phyloP scores from a whole-genome alignment of 2,113 vertebrate species.

The Chaetodon trifascialis region DNA sequence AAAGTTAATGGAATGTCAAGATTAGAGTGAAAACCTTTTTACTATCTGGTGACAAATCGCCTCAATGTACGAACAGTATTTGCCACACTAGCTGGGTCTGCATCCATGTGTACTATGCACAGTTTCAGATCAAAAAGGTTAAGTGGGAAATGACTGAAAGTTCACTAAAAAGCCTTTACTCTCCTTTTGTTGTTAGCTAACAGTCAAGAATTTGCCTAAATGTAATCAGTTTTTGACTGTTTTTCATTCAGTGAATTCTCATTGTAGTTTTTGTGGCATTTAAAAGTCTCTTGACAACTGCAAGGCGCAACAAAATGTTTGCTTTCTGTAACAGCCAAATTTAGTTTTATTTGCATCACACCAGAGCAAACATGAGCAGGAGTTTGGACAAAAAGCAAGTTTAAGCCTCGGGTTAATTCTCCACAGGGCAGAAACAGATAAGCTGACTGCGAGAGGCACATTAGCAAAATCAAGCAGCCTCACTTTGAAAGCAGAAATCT shows the following conservation, averaged over 20 bases:
- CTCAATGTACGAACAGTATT: neutral
- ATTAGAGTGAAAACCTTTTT: neutral
- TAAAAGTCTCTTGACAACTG: neutral
- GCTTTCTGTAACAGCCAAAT: neutral
- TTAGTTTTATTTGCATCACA: neutral
- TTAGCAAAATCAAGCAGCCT: slow-evolving; percentile 32
- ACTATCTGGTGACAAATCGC: neutral
- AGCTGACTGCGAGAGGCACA: slow-evolving; percentile 34
- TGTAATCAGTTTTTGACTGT: neutral
- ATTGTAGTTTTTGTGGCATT: neutral
- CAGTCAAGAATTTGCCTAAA: neutral
- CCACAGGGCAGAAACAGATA: slow-evolving; percentile 18
- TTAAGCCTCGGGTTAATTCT: neutral
- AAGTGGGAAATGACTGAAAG: neutral
- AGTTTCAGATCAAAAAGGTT: neutral
- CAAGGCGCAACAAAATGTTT: neutral
- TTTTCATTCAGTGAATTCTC: neutral
- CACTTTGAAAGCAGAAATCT: neutral
- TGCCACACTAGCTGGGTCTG: neutral
- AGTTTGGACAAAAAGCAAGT: neutral
- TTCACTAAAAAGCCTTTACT: neutral
- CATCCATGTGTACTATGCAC: neutral
- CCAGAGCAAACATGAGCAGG: neutral
- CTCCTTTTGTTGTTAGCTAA: neutral
- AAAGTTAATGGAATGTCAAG: slow-evolving; percentile 39